Evolutionary conservation across 2,113 vertebrate genomes (phyloP), one percentile per base, ranked within the genome.

Genomic region (Clinocottus analis): DNA sequence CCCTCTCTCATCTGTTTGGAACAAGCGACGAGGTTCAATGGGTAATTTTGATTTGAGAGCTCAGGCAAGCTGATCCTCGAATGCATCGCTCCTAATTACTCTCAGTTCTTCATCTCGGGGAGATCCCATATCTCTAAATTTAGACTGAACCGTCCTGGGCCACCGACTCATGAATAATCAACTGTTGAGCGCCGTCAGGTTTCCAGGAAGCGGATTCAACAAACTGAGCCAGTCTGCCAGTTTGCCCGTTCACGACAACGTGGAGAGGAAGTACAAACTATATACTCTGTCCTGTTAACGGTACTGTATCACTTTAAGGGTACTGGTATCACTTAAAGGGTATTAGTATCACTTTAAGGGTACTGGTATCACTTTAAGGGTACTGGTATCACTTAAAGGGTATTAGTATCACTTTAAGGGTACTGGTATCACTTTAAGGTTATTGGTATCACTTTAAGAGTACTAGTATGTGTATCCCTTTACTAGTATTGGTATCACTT

Each of bases 11-110:
- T 71, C 25, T 27, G 33, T 79, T 35, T 35, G 16, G 33, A 78
- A 17, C 61, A 17, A 49, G 7, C 35, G 74, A 77, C 79, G 9
- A 39, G 43, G 80, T 67, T 79, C 23, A 64, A 79, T 47, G 8
- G 49, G 71, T 77, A 31, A 71, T 85, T 89, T 56, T 86, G 63
- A 85, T 78, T 37, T 81, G 68, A 62, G 67, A 84, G 75, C 79
- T 72, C 37, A 49, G 60, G 55, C 27, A 64, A 77, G 29, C 16
- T 7, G n/a, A 51, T 65, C n/a, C 71, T 49, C 53, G 64, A 25
- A 77, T 68, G 60, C 45, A 63, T 70, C 13, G 11, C 66, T 33
- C 41, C 35, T 69, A 67, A 67, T 60, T 23, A 23, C 39, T 63
- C 51, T 62, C 56, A 41, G 66, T 43, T 41, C 31, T 60, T n/a